Evolutionary conservation across 2,797 vertebrate genomes (phyloP).

Genomic region (Enteromius paludinosus): DNA sequence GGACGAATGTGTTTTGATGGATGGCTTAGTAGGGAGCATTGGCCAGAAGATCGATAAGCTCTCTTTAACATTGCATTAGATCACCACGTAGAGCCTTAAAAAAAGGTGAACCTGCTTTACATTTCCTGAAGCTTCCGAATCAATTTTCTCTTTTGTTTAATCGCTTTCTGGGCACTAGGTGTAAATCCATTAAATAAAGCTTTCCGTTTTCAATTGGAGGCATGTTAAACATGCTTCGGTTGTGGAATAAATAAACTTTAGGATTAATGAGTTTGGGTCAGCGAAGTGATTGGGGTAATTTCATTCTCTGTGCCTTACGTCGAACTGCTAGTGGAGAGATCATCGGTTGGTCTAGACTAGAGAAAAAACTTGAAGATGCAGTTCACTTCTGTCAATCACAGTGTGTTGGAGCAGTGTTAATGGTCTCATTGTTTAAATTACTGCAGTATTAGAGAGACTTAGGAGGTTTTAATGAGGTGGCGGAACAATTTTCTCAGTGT

Average conservation of each 20-base stretch:
- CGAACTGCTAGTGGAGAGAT: neutral
- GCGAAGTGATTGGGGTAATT: slow-evolving; percentile 21
- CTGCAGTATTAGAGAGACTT: neutral
- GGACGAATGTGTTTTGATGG: slow-evolving; percentile 52
- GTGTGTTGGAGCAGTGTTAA: slow-evolving; percentile 13
- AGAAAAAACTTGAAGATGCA: slow-evolving; percentile 8
- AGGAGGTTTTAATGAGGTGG: slow-evolving; percentile 27
- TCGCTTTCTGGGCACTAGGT: slow-evolving; percentile 16
- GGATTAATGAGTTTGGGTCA: slow-evolving; percentile 40
- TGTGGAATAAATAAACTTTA: slow-evolving; percentile 22
- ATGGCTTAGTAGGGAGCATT: slow-evolving; percentile 30
- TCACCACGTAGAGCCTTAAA: neutral
- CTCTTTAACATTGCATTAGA: slow-evolving; percentile 46
- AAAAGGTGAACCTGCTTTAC: slow-evolving; percentile 32
- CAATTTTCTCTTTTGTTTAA: slow-evolving; percentile 15
- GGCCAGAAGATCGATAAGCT: slow-evolving; percentile 38
- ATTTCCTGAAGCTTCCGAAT: slow-evolving; percentile 21
- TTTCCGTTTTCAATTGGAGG: slow-evolving; percentile 34
- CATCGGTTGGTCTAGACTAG: slow-evolving; percentile 7
- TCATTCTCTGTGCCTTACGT: slow-evolving; percentile 24
- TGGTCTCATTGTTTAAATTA: slow-evolving; percentile 10
- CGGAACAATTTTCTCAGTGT: neutral
- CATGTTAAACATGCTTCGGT: slow-evolving; percentile 35
- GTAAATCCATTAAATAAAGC: slow-evolving; percentile 24
- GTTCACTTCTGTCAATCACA: slow-evolving; percentile 27